Evolutionary conservation across 2,797 vertebrate genomes (phyloP).

Genomic region (Squalus acanthias): DNA sequence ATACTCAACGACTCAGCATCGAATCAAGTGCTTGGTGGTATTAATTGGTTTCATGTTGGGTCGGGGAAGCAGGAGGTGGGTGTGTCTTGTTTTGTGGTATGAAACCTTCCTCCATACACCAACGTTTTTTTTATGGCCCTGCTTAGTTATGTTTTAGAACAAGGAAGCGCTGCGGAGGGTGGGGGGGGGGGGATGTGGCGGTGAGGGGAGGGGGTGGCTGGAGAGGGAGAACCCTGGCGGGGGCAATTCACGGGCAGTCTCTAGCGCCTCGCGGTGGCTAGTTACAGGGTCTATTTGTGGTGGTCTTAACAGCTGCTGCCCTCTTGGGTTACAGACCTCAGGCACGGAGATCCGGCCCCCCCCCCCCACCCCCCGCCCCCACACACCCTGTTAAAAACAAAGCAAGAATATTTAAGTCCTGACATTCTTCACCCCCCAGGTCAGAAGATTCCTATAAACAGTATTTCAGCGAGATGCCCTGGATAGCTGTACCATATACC

Average conservation of each 20-base stretch:
- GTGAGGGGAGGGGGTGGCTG: neutral
- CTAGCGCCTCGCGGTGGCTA: too few relatives aligned
- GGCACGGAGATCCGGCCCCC: neutral
- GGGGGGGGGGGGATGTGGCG: neutral
- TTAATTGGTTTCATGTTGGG: neutral
- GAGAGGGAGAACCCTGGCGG: neutral
- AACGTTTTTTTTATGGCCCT: neutral
- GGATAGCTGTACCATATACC: conserved; percentile 84
- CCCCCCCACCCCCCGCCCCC: neutral
- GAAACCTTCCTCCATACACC: too few relatives aligned
- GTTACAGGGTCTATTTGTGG: neutral
- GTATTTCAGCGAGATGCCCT: conserved; percentile 99
- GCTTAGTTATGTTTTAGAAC: neutral
- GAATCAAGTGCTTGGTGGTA: neutral
- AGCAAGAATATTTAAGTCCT: neutral
- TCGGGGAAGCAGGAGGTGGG: neutral
- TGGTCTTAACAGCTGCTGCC: neutral
- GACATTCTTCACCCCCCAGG: conserved; percentile 52
- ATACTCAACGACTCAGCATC: too few relatives aligned
- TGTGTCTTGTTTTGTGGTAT: neutral
- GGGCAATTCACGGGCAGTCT: neutral
- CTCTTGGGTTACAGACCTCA: neutral
- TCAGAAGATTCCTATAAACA: conserved; percentile 97
- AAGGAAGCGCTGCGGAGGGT: neutral
- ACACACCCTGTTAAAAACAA: neutral